Evolutionary conservation across 2,113 vertebrate genomes (phyloP), one percentile per base, ranked within the genome.

Genomic region (Scatophagus argus): DNA sequence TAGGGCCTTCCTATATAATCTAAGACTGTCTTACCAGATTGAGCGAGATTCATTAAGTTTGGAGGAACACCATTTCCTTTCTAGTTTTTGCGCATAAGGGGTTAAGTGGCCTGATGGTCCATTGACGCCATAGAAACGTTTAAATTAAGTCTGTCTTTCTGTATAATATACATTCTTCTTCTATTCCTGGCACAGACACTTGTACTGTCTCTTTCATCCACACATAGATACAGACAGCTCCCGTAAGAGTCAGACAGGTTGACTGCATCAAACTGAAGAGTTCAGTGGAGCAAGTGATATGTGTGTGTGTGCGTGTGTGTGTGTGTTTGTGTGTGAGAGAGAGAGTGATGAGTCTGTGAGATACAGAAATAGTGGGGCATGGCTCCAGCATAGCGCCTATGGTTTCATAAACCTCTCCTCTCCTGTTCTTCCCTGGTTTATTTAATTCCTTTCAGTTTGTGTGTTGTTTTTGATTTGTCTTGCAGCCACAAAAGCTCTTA

Each of bases 401-500:
- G 54, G 11, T 72, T 83, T 55, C 25, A 61, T 62, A 59, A 59
- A 47, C 31, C 38, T 44, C 32, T 59, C 43, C 10, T 52, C n/a
- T 38, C 49, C 27, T 46, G 10, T 51, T n/a, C 29, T 77, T 49
- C 67, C 79, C 34, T 38, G 72, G 36, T 82, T 80, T 77, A 66
- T 39, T 82, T 84, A 75, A 80, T 87, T 82, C 78, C 67, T 19
- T 80, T 86, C 72, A 32, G 54, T 74, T 14, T 76, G 80, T 84
- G 76, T 84, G 84, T 82, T 89, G 80, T 79, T 77, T 87, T 74
- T 74, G 36, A 49, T 80, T 90, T 85, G 75, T 84, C 77, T 85
- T 81, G 66, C 63, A 87, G 88, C 83, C 78, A 83, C 87, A 86
- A 86, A 88, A 82, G 80, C 89, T 90, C 73, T 87, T 85, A 81